A percentile compares a stretch with the other conserved stretches of the same genome.
phyloP scores from a whole-genome alignment of 64 coral and sea anemone genomes.

The Pachyseris speciosa region DNA sequence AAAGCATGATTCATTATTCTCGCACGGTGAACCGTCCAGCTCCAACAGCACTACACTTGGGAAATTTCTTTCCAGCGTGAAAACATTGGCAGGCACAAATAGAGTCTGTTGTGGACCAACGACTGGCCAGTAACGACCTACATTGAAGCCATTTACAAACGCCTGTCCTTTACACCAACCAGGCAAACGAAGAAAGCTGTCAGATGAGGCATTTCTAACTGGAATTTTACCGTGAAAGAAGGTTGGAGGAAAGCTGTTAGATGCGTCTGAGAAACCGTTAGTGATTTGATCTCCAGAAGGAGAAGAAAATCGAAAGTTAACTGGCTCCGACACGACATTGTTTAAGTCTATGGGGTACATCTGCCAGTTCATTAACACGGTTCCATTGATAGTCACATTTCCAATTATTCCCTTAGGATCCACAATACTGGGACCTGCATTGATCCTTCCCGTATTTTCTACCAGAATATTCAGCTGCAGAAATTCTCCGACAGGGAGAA shows the following conservation, averaged over 20 bases:
- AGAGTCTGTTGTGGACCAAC: constrained; percentile 85
- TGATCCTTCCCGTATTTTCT: constrained; percentile 87
- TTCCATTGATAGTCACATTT: constrained; percentile 70
- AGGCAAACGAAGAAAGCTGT: constrained; percentile 11
- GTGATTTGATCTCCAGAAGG: background rate
- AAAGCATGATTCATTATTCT: constrained; percentile 62
- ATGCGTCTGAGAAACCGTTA: background rate
- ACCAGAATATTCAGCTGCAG: constrained; percentile 86
- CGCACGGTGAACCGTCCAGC: constrained; percentile 81
- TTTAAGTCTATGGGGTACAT: constrained; percentile 71
- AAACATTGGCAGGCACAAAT: constrained; percentile 76
- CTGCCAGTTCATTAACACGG: constrained; percentile 67
- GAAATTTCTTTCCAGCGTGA: constrained; percentile 41
- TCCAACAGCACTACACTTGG: constrained; percentile 74
- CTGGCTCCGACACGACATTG: background rate
- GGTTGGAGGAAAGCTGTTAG: background rate
- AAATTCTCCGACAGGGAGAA: constrained; percentile 31
- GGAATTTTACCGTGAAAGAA: constrained; percentile 22
- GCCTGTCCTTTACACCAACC: constrained; percentile 74
- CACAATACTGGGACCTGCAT: constrained; percentile 54
- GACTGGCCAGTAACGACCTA: constrained; percentile 93
- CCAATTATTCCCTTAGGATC: constrained; percentile 90
- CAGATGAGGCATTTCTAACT: background rate
- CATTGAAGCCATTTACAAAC: constrained; percentile 90
- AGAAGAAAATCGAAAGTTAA: too few species aligned